Conservation (phyloP, 1,140 invertebrate species). For the Leptopilina clavipes region DNA sequence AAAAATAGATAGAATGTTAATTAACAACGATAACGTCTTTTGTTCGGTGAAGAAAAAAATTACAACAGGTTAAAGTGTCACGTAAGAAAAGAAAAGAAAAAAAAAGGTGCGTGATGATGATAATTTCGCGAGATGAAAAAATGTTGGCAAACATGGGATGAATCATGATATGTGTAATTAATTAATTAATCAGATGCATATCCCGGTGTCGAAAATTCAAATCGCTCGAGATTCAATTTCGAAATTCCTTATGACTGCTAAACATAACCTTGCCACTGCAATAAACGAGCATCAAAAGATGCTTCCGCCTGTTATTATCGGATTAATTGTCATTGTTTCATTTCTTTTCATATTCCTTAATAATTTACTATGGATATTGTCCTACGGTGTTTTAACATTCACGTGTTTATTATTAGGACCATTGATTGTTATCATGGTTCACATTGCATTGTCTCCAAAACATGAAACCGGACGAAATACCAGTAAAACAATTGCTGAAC, state of each 20-base stretch:
- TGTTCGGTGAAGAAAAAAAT: too few relatives aligned
- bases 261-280: slow-evolving; percentile 11
- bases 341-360: not conserved
- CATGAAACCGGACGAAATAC: slow-evolving; percentile 74
- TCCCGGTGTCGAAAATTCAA: slow-evolving; percentile 22
- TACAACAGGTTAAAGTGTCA: too few relatives aligned
- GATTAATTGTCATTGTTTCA: slow-evolving; percentile 24
- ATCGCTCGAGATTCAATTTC: not conserved
- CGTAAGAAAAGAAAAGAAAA: not conserved
- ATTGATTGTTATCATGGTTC: slow-evolving; percentile 71
- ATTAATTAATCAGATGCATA: slow-evolving; percentile 18
- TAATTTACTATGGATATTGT: slow-evolving; percentile 12
- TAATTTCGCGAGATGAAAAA: not conserved
- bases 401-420: slow-evolving; percentile 66
- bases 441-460: slow-evolving; percentile 74
- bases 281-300: slow-evolving; percentile 33
- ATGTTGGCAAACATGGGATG: slow-evolving; percentile 8
- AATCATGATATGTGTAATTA: not conserved
- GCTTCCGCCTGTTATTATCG: slow-evolving; percentile 31
- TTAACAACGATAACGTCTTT: too few relatives aligned
- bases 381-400: slow-evolving; percentile 56
- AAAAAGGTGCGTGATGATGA: not conserved
- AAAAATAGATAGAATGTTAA: too few relatives aligned
- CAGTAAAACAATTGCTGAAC: slow-evolving; percentile 70
- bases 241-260: slow-evolving; percentile 25